Conservation (phyloP, 2,888 invertebrate species). For the Metallyticus violacea region DNA sequence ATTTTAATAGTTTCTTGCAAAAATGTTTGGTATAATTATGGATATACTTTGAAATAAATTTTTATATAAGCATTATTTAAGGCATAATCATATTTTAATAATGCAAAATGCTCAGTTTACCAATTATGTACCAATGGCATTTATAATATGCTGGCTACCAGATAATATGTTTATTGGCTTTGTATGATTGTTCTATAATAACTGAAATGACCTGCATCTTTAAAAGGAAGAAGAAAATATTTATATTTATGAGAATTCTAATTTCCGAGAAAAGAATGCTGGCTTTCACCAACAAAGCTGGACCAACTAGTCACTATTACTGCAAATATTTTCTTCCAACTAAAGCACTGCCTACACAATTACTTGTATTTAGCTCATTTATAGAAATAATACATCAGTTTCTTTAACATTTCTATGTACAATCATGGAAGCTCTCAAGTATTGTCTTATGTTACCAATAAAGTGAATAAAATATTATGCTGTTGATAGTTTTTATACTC, state of each 20-base stretch:
- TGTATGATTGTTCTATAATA: neutral
- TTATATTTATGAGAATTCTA: too few relatives aligned
- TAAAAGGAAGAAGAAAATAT: neutral
- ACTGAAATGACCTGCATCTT: neutral
- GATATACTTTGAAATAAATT: too few relatives aligned
- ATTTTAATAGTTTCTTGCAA: too few relatives aligned
- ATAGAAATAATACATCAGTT: neutral
- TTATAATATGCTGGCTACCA: neutral
- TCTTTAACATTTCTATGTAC: neutral
- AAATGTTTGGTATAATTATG: too few relatives aligned
- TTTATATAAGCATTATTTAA: too few relatives aligned
- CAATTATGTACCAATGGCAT: too few relatives aligned
- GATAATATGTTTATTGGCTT: neutral
- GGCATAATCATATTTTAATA: too few relatives aligned
- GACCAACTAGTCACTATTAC: too few relatives aligned
- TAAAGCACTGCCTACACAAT: neutral
- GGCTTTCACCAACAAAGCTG: neutral
- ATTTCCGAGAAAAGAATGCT: too few relatives aligned
- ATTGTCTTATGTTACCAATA: neutral
- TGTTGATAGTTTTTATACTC: neutral
- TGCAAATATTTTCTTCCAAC: neutral
- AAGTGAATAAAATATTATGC: neutral
- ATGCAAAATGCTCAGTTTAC: too few relatives aligned
- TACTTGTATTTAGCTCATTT: neutral
- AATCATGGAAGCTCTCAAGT: conserved; percentile 5